Evolutionary conservation across 1,140 invertebrate genomes (phyloP), one percentile per base, ranked within the genome.

Genomic region (Lordiphosa mommai): DNA sequence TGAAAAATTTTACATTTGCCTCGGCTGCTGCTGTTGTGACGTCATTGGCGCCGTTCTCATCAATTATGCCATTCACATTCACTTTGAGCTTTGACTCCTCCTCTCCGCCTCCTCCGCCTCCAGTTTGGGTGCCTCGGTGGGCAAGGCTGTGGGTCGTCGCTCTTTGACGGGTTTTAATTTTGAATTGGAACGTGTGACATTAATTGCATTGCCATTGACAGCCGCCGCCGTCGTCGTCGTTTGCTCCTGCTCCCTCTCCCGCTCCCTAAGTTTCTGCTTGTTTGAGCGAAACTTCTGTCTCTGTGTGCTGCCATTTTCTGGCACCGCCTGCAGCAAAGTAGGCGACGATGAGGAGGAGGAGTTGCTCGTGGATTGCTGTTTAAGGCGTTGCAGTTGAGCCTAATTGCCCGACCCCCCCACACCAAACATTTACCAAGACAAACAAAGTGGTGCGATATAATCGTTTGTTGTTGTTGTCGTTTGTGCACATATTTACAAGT

Each of bases 81-180:
- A 65, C 68, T 64, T 72, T 69, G 79, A 84, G 68, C 56, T 64
- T 63, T 66, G 76, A 48, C 76, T 61, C 46, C 27, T 23, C 13
- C 16, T 6, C 57, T 13, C 49, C 37, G 8, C 33, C 10, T 41
- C 40, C 27, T 61, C 70, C 7, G 55, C 27, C 20, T 55, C 69
- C 7, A 87, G 40, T 38, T 48, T 46, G 23, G 80, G 86, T 36
- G 72, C 76, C 46, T 88, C 86, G 8, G 43, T 71, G 4, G 86
- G 86, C 63, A 88, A 47, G 1, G 86, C 86, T 4, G 86, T 88
- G 5, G 86, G 80, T 4, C 86, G 72, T 12, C 86, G 69, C 47
- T 86, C 80, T 76, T 87, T 87, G 61, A 88, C 86, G 46, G 86
- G 85, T 50, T 82, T 88, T 60, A 88, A 68, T 61, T 87, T 87